Conservation (phyloP, 2,113 vertebrate species). For the Melanocharis versteri region DNA sequence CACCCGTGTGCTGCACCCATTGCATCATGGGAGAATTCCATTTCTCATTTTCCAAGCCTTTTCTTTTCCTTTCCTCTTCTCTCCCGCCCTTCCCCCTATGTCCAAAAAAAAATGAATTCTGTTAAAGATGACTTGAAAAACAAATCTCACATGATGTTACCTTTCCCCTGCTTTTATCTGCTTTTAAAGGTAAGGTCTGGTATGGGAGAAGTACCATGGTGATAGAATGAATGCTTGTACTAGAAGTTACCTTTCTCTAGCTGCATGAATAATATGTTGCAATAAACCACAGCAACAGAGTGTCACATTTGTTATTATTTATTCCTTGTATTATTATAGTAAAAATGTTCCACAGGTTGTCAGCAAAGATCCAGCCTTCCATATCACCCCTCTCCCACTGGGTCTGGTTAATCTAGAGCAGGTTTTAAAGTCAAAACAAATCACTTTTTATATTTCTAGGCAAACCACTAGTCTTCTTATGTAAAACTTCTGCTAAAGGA, state of each 20-base stretch:
- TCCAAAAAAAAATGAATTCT: neutral
- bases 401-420: neutral
- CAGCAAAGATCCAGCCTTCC: neutral
- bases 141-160: neutral
- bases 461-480: neutral
- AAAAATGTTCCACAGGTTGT: neutral
- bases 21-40: fast-evolving
- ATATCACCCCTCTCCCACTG: neutral
- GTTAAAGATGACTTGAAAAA: neutral
- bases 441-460: neutral
- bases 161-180: neutral
- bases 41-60: neutral
- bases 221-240: neutral
- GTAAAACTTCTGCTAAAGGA: neutral
- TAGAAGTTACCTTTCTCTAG: neutral
- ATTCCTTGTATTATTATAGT: slow-evolving; percentile 7
- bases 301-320: slow-evolving; percentile 17
- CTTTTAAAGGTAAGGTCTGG: neutral
- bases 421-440: slow-evolving; percentile 19
- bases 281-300: neutral
- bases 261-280: neutral
- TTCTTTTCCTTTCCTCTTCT: neutral
- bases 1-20: neutral
- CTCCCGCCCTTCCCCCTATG: fast-evolving
- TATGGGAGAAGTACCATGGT: neutral